Conservation (phyloP, 2,113 vertebrate species). For the Ammodytes marinus region DNA sequence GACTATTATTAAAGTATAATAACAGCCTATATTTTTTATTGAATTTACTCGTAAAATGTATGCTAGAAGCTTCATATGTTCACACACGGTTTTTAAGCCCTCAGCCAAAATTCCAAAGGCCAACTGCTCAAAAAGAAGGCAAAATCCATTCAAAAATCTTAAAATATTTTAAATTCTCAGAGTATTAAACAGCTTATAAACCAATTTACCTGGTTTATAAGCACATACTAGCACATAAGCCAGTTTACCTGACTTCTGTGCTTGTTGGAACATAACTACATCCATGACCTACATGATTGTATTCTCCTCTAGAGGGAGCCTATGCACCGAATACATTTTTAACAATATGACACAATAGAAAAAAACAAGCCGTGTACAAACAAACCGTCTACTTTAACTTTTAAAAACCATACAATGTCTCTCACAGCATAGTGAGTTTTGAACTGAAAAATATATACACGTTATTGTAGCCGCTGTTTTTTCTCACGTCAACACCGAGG, state of each 20-base stretch:
- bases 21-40: background rate
- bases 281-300: background rate
- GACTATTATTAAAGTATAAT: background rate
- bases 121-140: background rate
- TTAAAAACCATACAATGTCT: too few species aligned
- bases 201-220: too few species aligned
- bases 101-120: background rate
- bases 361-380: background rate
- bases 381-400: too few species aligned
- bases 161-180: background rate
- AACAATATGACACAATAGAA: background rate
- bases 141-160: too few species aligned
- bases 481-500: too few species aligned
- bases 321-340: background rate
- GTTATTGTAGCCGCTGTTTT: too few species aligned
- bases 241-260: background rate
- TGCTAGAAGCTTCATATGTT: background rate
- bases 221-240: too few species aligned
- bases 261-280: background rate
- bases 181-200: background rate
- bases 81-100: background rate
- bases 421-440: too few species aligned
- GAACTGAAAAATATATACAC: too few species aligned
- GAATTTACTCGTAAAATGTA: background rate
- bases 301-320: slow-evolving; percentile 41